Evolutionary conservation across 2,113 vertebrate species (phyloP), one percentile per base, ranked within the genome.

Genomic region (Anguilla japonica): DNA sequence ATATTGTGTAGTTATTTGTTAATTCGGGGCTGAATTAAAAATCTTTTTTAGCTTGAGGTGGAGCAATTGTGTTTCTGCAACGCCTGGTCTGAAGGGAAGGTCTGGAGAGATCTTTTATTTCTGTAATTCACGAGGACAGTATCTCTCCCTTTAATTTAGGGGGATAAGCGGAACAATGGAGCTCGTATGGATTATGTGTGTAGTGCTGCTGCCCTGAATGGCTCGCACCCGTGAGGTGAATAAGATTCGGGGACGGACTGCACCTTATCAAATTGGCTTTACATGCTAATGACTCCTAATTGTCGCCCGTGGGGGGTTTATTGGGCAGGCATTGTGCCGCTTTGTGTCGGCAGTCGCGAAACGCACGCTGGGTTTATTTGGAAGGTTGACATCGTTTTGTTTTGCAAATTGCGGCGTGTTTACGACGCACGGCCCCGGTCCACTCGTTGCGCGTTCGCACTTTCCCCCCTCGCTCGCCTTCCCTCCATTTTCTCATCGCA

Each of bases 261-360:
- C 93, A 95, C 95, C 95, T 96, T 96, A 95, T 96, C 96, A 95
- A 95, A 95, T 95, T 95, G 95, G 95, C 94, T 96, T 95, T 96
- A 95, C 95, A 95, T 96, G 96, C 94, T 96, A 96, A 96, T 96
- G 80, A 93, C 90, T 90, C 93, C 94, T 96, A 96, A 96, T 96
- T 96, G 94, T 93, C 93, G 93, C 95, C 95, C 90, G 84, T 91
- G 84, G 95, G 95, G 95, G 93, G 92, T 93, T 93, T 88, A 89
- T 89, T 89, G 92, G 85, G 91, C 85, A 90, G 79, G 87, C 88
- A 86, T 88, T 89, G 88, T 87, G 85, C 16, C 88, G 88, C 89
- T 93, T 86, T 91, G 92, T 89, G 92, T 91, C 89, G 85, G 88
- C 80, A 90, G 90, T 88, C 81, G 84, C 92, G 93, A 93, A 93